Evolutionary conservation across 2,888 invertebrate genomes (phyloP), one percentile per base, ranked within the genome.

Genomic region (Dexiosoma caninum): DNA sequence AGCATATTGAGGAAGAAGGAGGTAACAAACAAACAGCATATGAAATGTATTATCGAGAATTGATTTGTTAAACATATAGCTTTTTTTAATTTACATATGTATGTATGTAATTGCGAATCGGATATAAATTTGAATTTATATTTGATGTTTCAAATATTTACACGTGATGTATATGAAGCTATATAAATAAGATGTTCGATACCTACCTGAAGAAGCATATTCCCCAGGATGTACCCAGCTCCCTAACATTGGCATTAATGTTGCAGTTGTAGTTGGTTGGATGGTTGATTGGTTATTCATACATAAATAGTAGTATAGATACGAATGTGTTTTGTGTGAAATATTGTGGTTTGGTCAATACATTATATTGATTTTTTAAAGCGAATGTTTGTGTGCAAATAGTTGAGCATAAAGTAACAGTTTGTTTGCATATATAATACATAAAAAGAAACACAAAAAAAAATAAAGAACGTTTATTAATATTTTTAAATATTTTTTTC

Each of bases 171-270:
- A 89, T 84, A 88, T 86, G 86, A 89, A 86, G 84, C 85, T 87
- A 86, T 86, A 86, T 83, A 89, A 84, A 85, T 86, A 86, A 82
- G 85, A 86, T 82, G 86, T 66, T 82, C 85, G 87, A 86, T 86
- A 89, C 89, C 88, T 94, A 99, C 98, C 98, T 92, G 98, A 98
- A 84, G 98, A 98, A 82, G 99, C 98, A 91, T 98, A 99, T 92
- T 99, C 99, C 87, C 98, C 98, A 84, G 98, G 98, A 92, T 98
- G 98, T 83, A 99, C 98, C 96, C 97, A 97, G 91, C 96, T 96
- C 88, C 98, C 98, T 90, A 83, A 84, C 69, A 69, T 57, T 1
- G 42, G 35, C 53, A 49, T 57, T 79, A 42, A 21, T 46, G 66
- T 66, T 64, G 51, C 35, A 57, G 60, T 72, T 51, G 32, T 53